Base-by-base conservation (phyloP, 1,140 invertebrate species). In the Paralvinella palmiformis region DNA sequence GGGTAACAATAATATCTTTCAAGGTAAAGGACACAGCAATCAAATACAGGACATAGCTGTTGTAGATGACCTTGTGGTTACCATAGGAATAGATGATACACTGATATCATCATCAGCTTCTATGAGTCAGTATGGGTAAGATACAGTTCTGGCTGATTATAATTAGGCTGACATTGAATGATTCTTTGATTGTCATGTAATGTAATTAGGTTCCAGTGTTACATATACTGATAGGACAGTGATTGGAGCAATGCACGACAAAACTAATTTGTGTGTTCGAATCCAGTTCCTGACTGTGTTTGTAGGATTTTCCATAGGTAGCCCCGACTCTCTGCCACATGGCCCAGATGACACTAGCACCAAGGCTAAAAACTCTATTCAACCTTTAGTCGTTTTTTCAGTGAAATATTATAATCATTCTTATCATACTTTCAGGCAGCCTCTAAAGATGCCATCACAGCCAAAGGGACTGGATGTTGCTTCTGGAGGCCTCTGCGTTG, bases 11-110 rank as follows among this genome's bases (percentile, higher is more conserved):
- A 88, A 91, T 65, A 85, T 88, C 56, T 83, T 96, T 7, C 77
- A 81, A 53, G 94, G 94, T 6, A 84, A 84, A 48, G 91, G 94
- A 27, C 96, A 98, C 79, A 92, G 89, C 5, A 96, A 95, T 83
- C 93, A 98, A 84, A 89, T 97, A 33, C 93, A 94, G 70, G 90
- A 90, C 52, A 91, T 97, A 87, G 84, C 85, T 1, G 81, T 86
- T 33, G 85, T 84, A n/a, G 85, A 86, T 68, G 78, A 78, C 59
- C 81, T 84, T 32, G 82, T 96, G 10, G 89, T 92, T 68, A 92
- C 91, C 0, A 89, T 89, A 68, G 91, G 92, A 27, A 94, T 96
- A 69, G 94, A 97, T 75, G 94, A 98, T 73, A 89, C 87, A 7
- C 78, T 96, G 27, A 85, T 88, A 56, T 84, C 86, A 58, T 86